Evolutionary conservation across 2,797 vertebrate genomes (phyloP).

Genomic region (Phaenicophaeus curvirostris): DNA sequence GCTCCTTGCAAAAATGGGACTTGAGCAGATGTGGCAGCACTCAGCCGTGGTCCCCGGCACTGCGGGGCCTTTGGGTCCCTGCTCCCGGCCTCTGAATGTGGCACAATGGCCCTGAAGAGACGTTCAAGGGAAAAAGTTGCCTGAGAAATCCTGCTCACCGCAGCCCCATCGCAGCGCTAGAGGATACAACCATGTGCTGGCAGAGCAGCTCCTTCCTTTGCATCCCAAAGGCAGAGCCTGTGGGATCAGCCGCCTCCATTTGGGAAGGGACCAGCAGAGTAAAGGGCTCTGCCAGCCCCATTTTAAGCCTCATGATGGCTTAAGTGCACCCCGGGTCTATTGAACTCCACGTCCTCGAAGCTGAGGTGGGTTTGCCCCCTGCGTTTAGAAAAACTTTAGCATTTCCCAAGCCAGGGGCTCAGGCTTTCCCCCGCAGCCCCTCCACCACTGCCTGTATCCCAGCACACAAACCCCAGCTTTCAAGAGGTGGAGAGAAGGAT

Average conservation of each 20-base stretch:
- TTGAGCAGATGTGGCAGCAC: background rate
- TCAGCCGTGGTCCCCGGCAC: fast-evolving
- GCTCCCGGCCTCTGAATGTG: fast-evolving
- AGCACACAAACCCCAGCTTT: background rate
- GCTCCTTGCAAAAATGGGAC: background rate
- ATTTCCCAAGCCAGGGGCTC: too few relatives aligned
- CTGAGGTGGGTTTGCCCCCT: background rate
- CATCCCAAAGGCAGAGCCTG: fast-evolving
- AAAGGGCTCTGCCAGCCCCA: fast-evolving
- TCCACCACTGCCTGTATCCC: background rate
- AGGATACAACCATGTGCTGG: fast-evolving
- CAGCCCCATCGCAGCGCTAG: fast-evolving
- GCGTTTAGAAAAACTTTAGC: background rate
- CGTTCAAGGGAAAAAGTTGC: background rate
- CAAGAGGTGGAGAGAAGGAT: background rate
- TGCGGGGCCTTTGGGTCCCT: fast-evolving
- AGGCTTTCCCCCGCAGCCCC: too few relatives aligned
- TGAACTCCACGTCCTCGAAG: fast-evolving
- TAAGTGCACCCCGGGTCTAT: background rate
- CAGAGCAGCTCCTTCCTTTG: background rate
- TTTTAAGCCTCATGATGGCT: fast-evolving
- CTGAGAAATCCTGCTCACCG: background rate
- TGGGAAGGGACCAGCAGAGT: fast-evolving
- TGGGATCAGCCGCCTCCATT: fast-evolving
- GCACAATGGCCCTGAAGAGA: fast-evolving